Evolutionary conservation across 2,113 vertebrate species (phyloP).

Genomic region (Petrocephalus microphthalmus): DNA sequence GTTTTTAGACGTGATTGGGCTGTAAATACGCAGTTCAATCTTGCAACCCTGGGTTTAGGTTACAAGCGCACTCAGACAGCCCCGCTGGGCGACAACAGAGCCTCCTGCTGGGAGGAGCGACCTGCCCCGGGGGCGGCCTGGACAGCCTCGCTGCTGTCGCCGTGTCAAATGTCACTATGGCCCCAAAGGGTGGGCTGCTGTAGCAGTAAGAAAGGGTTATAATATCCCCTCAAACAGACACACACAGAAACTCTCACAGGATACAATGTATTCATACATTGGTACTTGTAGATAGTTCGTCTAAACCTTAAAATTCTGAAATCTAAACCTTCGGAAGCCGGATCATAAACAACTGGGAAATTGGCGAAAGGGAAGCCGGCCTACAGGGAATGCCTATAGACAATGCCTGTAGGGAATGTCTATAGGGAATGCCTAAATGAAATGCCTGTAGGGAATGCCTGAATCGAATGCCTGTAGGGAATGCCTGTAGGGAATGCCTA

Average conservation of each 20-base stretch:
- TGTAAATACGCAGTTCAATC: too few species aligned
- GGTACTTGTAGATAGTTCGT: not conserved
- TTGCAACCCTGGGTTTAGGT: not conserved
- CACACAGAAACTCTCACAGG: not conserved
- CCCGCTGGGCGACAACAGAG: not conserved
- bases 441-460: too few species aligned
- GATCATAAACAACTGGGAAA: not conserved
- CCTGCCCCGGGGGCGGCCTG: slow-evolving; percentile 37
- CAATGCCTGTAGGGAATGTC: too few species aligned
- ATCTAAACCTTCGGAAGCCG: not conserved
- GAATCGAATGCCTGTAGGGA: too few species aligned
- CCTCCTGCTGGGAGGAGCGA: slow-evolving; percentile 20
- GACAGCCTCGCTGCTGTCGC: slow-evolving; percentile 29
- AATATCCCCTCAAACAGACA: not conserved
- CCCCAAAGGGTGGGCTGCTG: slow-evolving; percentile 23
- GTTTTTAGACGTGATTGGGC: too few species aligned
- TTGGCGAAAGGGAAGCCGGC: not conserved
- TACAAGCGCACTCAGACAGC: not conserved
- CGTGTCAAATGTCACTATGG: slow-evolving; percentile 30
- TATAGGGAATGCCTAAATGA: too few species aligned
- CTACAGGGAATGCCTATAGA: not conserved
- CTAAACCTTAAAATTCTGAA: not conserved
- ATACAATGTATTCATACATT: not conserved
- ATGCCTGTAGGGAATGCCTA: too few species aligned
- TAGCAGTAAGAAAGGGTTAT: slow-evolving; percentile 1